A percentile compares a stretch with the other conserved stretches of the same genome.
Evolutionary conservation across 2,797 vertebrate genomes (phyloP).

Genomic region (Muscicapa comitata): DNA sequence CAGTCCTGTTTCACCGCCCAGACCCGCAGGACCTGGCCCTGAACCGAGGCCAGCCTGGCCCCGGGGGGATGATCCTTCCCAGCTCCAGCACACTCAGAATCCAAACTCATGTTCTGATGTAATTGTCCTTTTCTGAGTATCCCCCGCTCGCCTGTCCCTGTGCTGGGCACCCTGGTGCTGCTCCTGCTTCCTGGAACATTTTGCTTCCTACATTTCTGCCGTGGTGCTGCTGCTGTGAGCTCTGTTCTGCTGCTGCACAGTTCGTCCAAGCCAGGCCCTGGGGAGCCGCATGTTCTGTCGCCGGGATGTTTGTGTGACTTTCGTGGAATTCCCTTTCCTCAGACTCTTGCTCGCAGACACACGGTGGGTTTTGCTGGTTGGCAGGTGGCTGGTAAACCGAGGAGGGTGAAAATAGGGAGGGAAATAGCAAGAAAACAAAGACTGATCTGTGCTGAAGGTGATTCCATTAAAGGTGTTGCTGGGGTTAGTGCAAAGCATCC

Average conservation of each 20-base stretch:
- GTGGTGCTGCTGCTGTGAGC: not conserved
- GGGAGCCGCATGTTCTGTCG: not conserved
- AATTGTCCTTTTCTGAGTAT: not conserved
- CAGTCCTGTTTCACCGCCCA: accelerated
- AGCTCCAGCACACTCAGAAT: not conserved
- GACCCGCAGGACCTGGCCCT: accelerated
- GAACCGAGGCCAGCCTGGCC: not conserved
- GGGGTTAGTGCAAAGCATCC: not conserved
- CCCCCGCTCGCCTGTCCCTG: not conserved
- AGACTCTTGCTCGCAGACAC: accelerated
- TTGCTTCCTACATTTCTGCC: constrained; percentile 10
- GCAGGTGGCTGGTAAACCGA: not conserved
- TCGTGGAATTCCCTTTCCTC: constrained; percentile 22
- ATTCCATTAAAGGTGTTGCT: not conserved
- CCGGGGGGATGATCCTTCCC: not conserved
- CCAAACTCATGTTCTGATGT: not conserved
- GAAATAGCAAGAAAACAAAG: not conserved
- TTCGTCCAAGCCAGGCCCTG: constrained; percentile 11
- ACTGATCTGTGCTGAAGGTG: not conserved
- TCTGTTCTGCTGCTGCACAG: constrained; percentile 13
- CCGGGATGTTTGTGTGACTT: constrained; percentile 12
- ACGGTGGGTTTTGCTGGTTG: not conserved
- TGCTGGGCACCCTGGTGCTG: not conserved
- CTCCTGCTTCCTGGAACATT: constrained; percentile 26
- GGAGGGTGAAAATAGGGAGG: not conserved